These are phyloP conservation scores for Noctilio leporinus DNA, from an alignment of 2,113 vertebrate genomes.

Conservation along the genomic window DNA sequence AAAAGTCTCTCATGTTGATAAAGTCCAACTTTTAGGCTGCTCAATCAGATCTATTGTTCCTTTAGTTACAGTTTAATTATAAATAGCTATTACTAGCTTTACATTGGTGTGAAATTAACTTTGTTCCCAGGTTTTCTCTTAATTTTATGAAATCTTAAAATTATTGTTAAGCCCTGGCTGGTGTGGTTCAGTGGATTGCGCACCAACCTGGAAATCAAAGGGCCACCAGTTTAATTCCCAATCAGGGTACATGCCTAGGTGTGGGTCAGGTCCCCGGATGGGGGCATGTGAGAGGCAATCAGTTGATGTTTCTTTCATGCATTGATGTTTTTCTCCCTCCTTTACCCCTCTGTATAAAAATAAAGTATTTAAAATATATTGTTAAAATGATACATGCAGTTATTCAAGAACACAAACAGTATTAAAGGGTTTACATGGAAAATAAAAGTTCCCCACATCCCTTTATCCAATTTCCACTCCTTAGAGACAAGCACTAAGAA, in stretches of 20 bases:
- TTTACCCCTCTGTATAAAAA: too few species aligned
- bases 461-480: not conserved
- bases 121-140: not conserved
- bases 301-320: too few species aligned
- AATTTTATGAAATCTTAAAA: not conserved
- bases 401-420: not conserved
- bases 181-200: too few species aligned
- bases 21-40: not conserved
- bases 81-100: not conserved
- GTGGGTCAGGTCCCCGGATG: too few species aligned
- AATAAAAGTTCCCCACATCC: not conserved
- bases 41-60: not conserved
- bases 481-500: not conserved
- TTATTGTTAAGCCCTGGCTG: too few species aligned
- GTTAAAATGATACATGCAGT: not conserved
- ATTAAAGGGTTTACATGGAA: not conserved
- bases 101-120: not conserved
- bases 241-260: too few species aligned
- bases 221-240: too few species aligned
- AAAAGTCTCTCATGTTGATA: not conserved
- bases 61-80: not conserved
- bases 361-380: too few species aligned
- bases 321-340: too few species aligned
- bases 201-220: too few species aligned
- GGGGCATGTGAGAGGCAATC: too few species aligned